Evolutionary conservation across 2,888 invertebrate genomes (phyloP).

Genomic region (Catocala fraxini): DNA sequence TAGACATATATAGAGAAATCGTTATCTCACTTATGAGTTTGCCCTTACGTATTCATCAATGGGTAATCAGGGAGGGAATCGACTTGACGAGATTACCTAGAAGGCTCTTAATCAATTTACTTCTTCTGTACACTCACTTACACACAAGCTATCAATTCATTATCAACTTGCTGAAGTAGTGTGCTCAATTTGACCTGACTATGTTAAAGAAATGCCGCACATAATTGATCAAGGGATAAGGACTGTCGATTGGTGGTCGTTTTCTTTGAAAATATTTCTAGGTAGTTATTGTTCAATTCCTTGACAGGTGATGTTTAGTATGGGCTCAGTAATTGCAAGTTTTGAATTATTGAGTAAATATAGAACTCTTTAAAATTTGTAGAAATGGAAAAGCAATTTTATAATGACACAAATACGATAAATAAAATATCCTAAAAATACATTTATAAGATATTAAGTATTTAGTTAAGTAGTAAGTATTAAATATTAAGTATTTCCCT

Average conservation of each 20-base stretch:
- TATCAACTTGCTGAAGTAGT: not conserved
- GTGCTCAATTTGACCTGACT: not conserved
- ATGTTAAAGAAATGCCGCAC: not conserved
- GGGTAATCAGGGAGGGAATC: slow-evolving; percentile 6
- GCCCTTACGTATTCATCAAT: slow-evolving; percentile 11
- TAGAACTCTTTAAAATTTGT: too few species aligned
- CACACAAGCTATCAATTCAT: slow-evolving; percentile 13
- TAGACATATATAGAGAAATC: slow-evolving; percentile 27
- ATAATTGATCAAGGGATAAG: not conserved
- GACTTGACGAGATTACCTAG: slow-evolving; percentile 13
- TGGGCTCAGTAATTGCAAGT: too few species aligned
- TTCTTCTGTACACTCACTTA: slow-evolving; percentile 12
- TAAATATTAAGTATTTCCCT: too few species aligned
- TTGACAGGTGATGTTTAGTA: too few species aligned
- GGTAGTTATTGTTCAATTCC: too few species aligned
- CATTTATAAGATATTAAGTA: too few species aligned
- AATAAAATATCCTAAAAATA: too few species aligned
- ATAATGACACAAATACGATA: too few species aligned
- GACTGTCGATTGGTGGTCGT: not conserved
- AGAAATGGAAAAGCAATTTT: too few species aligned
- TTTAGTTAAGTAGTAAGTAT: too few species aligned
- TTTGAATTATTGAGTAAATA: too few species aligned
- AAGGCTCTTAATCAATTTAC: slow-evolving; percentile 16
- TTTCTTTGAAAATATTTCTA: not conserved
- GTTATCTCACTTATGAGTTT: not conserved